Evolutionary conservation across 2,888 invertebrate genomes (phyloP), one percentile per base, ranked within the genome.

Genomic region (Synanthedon andrenaeformis): DNA sequence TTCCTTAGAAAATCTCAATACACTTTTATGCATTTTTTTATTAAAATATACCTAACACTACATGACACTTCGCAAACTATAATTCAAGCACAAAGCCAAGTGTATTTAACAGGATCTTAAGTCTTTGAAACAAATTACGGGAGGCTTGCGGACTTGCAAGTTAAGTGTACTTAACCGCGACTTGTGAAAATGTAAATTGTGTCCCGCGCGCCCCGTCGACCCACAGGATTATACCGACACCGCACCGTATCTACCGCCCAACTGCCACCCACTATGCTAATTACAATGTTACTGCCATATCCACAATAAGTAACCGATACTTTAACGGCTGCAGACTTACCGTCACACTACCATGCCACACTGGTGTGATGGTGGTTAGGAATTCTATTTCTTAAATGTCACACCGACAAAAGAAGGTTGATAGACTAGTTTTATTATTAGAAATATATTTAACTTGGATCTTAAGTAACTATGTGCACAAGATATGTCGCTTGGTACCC

Each of bases 121-220:
- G 62, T 64, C 66, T 73, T 64, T 59, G 58, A 65, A 67, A 72
- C 72, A 71, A 79, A 76, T 78, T 78, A 66, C 66, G 68, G 66
- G 61, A 61, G 69, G 64, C 68, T 75, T 70, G 66, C 69, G 66
- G 71, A 70, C 75, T 74, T 64, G 61, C 60, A 67, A 76, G 76
- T 74, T 74, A 76, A 78, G 74, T 76, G 70, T 73, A 77, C 77
- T 79, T 79, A 76, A 70, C 73, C 67, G 57, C 68, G 66, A 74
- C 69, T 76, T 76, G 72, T 64, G 71, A 70, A 73, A 75, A 78
- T 77, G 74, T 66, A 77, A 77, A 78, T 77, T 70, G 62, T 62
- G 62, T 62, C 59, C 59, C 62, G 58, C 62, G 58, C 57, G 58
- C 56, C 17, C 35, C 35, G 35, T 10, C 35, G 35, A 54, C 58